Conservation (phyloP, 2,797 vertebrate genomes). For the Sebastes hopkinsi region DNA sequence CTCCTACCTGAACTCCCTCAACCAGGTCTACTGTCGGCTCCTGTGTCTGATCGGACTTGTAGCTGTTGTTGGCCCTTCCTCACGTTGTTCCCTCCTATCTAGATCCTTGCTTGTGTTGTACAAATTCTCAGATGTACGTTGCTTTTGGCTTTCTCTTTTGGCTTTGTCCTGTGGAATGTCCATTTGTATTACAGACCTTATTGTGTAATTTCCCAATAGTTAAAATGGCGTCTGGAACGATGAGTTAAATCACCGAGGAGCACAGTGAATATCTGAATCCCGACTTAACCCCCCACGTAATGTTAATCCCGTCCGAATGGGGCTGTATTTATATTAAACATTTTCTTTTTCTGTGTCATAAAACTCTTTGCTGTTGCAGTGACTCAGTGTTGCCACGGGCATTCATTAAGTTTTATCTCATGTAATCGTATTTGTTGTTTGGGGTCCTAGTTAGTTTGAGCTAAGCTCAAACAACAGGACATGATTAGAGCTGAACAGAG, state of each 20-base stretch:
- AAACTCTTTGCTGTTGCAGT: slow-evolving; percentile 12
- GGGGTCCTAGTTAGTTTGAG: slow-evolving; percentile 22
- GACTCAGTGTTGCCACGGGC: slow-evolving; percentile 27
- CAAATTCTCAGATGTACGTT: too few relatives aligned
- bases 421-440: slow-evolving; percentile 39
- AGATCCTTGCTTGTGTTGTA: too few relatives aligned
- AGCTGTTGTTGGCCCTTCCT: too few relatives aligned
- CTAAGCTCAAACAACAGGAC: slow-evolving; percentile 42
- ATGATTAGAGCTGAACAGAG: slow-evolving; percentile 24
- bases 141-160: background rate
- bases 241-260: background rate
- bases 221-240: background rate
- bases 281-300: background rate
- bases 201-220: background rate
- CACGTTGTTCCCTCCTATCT: too few relatives aligned
- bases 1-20: too few relatives aligned
- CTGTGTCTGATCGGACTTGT: too few relatives aligned
- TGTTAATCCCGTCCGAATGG: background rate
- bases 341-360: slow-evolving; percentile 5
- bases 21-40: too few relatives aligned
- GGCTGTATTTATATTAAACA: background rate
- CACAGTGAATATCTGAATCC: background rate
- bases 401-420: slow-evolving; percentile 32
- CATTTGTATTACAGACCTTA: background rate
- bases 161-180: background rate